A percentile compares a stretch with the other conserved stretches of the same genome.
phyloP scores from a whole-genome alignment of 2,797 vertebrate genomes.

The Gymnoscopelus microlampas region DNA sequence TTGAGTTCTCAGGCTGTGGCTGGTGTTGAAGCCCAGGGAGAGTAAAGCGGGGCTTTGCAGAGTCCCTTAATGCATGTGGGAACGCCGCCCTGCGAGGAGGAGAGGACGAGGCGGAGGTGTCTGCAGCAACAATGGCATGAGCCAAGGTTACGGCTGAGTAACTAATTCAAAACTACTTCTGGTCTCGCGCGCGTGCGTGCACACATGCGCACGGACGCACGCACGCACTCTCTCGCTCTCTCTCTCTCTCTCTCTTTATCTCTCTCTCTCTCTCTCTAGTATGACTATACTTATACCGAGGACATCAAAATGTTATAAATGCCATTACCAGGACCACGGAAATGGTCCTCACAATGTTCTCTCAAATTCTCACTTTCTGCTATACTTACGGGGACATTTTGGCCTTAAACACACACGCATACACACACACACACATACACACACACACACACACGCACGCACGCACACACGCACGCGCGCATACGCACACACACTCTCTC shows the following conservation, averaged over 20 bases:
- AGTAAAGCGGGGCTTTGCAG: slow-evolving; percentile 75
- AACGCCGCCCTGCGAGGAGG: slow-evolving; percentile 72
- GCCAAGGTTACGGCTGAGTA: slow-evolving; percentile 80
- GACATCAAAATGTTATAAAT: no score
- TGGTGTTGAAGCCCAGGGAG: slow-evolving; percentile 71
- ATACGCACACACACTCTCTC: neutral
- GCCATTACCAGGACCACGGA: no score
- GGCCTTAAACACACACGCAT: no score
- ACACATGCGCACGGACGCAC: neutral
- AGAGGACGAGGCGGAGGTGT: slow-evolving; percentile 73
- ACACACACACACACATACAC: no score
- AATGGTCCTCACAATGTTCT: no score
- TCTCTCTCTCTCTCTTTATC: slow-evolving; percentile 50
- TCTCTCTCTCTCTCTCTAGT: slow-evolving; percentile 43
- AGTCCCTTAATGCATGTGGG: slow-evolving; percentile 77
- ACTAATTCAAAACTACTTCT: slow-evolving; percentile 75
- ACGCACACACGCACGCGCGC: neutral
- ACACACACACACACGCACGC: neutral
- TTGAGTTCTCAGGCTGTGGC: slow-evolving; percentile 4
- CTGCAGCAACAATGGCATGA: slow-evolving; percentile 76
- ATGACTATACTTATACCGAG: no score
- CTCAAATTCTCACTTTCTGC: no score
- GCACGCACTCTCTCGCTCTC: neutral
- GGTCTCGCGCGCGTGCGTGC: slow-evolving; percentile 29
- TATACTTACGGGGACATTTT: no score